phyloP scores from a whole-genome alignment of 2,888 invertebrate genomes.

The Polyommatus icarus region DNA sequence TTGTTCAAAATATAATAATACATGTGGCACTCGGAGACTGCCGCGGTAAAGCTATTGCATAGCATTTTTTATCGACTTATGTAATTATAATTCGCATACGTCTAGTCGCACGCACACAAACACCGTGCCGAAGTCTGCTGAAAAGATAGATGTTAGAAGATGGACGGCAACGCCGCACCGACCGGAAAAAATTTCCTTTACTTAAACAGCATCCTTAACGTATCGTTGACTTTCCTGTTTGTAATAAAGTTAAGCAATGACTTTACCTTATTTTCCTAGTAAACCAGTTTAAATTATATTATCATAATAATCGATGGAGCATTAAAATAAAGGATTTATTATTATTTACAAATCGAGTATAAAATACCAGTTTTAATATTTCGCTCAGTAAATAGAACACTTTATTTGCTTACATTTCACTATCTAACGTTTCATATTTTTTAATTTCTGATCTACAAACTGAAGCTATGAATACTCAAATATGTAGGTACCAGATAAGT shows the following conservation, averaged over 20 bases:
- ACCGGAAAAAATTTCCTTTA: no score
- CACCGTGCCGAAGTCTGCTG: no score
- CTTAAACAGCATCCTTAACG: background rate
- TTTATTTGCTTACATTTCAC: constrained; percentile 21
- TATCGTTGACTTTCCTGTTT: background rate
- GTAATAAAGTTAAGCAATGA: background rate
- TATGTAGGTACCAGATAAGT: background rate
- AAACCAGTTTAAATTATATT: constrained; percentile 12
- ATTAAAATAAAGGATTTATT: constrained; percentile 29
- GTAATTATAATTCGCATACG: no score
- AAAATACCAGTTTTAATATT: constrained; percentile 29
- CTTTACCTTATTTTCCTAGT: background rate
- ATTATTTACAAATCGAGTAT: constrained; percentile 27
- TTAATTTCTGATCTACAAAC: constrained; percentile 10
- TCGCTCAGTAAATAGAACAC: constrained; percentile 25
- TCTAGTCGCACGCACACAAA: no score
- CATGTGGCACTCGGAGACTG: no score
- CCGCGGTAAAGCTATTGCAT: no score
- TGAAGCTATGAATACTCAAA: constrained; percentile 4
- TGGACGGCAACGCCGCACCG: no score
- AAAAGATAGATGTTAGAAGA: no score
- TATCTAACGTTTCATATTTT: background rate
- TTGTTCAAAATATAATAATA: background rate
- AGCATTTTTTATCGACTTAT: no score
- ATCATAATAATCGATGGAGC: constrained; percentile 1